These are phyloP conservation scores for Orthonevra nobilis DNA, from an alignment of 2,888 invertebrate genomes.

Conservation along the genomic window DNA sequence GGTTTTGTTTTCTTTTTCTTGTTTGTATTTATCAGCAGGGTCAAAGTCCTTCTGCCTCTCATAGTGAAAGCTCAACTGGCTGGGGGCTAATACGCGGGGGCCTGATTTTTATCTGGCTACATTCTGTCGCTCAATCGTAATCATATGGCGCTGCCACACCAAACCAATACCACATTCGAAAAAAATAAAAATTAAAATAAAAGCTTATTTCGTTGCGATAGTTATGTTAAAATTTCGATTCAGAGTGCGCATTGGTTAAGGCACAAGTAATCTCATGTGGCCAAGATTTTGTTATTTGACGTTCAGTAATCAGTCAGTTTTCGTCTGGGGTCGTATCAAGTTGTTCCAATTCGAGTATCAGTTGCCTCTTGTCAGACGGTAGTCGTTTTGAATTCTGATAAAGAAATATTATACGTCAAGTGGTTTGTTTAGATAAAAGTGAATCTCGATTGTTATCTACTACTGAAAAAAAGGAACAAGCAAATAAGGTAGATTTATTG, in stretches of 20 bases:
- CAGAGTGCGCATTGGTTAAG: neutral
- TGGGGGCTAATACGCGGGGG: constrained; percentile 27
- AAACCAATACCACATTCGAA: too few relatives aligned
- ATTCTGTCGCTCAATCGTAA: constrained; percentile 31
- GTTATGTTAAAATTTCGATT: constrained; percentile 25
- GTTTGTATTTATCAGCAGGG: constrained; percentile 40
- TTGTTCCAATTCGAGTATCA: constrained; percentile 13
- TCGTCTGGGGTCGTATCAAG: constrained; percentile 35
- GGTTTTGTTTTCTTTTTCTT: constrained; percentile 14
- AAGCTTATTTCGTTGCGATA: constrained; percentile 33
- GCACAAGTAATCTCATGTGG: constrained; percentile 21
- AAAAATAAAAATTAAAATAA: too few relatives aligned
- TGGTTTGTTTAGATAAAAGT: too few relatives aligned
- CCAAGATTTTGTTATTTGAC: constrained; percentile 38
- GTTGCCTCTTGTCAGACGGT: constrained; percentile 6
- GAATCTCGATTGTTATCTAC: too few relatives aligned
- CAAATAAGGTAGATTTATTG: constrained; percentile 26
- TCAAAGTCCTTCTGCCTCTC: constrained; percentile 53
- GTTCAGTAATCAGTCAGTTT: constrained; percentile 62
- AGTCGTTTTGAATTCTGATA: constrained; percentile 3
- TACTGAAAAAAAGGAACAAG: too few relatives aligned
- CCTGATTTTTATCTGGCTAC: constrained; percentile 43
- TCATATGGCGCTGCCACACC: constrained; percentile 9
- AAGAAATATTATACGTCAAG: constrained; percentile 7
- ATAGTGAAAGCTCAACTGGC: neutral